These are phyloP conservation scores for Typhlomys cinereus DNA, from an alignment of 2,113 vertebrate species.

Conservation along the genomic window DNA sequence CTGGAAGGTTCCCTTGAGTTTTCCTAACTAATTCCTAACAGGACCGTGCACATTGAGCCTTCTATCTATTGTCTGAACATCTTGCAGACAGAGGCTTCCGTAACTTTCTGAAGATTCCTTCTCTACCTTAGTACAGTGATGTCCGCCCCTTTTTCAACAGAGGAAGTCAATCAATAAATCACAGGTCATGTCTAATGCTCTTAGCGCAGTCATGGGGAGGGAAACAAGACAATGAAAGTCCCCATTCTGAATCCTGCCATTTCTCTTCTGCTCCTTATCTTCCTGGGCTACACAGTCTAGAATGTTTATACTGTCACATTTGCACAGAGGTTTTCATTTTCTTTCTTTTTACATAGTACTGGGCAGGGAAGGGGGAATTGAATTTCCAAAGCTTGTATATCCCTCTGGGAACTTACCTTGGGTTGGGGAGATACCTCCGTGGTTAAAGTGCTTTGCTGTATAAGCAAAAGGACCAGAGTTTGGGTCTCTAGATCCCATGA, in stretches of 20 bases:
- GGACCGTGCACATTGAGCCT: not conserved
- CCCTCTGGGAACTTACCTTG: too few relatives aligned
- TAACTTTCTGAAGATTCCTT: not conserved
- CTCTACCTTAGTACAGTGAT: not conserved
- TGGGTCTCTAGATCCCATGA: too few relatives aligned
- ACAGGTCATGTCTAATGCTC: not conserved
- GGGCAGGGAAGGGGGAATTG: not conserved
- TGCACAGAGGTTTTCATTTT: not conserved
- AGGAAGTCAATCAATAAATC: not conserved
- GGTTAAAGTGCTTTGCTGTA: too few relatives aligned
- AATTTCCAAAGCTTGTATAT: not conserved
- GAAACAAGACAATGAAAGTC: not conserved
- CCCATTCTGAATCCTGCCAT: not conserved
- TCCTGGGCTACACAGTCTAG: not conserved
- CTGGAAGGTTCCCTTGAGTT: not conserved
- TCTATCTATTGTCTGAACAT: not conserved
- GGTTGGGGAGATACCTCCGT: too few relatives aligned
- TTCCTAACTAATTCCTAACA: not conserved
- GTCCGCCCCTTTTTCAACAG: not conserved
- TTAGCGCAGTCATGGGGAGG: not conserved
- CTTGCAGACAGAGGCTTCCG: not conserved
- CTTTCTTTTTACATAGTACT: not conserved
- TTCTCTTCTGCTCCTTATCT: not conserved
- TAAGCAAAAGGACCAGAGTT: too few relatives aligned
- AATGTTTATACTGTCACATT: not conserved